phyloP scores from a whole-genome alignment of 37 sponge, comb jelly and placozoan species.

The Beroe ovata region DNA sequence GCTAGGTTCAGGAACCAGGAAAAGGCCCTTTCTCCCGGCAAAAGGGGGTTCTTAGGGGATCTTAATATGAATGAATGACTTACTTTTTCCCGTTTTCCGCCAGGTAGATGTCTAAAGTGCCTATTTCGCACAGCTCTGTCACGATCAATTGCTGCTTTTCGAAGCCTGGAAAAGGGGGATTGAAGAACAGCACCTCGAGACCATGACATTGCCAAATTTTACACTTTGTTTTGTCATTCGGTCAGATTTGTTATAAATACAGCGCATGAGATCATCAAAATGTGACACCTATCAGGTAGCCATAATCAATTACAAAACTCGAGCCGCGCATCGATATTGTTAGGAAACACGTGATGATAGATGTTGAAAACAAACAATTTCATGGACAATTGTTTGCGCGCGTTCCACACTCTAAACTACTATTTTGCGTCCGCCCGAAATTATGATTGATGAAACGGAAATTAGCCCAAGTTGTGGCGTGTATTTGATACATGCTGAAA shows the following conservation, averaged over 20 bases:
- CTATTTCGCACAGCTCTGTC: conserved; percentile 32
- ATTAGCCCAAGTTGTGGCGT: not conserved
- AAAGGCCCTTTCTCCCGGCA: no score
- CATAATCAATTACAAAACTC: no score
- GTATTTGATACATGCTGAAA: not conserved
- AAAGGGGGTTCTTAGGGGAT: not conserved
- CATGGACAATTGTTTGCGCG: not conserved
- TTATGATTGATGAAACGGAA: not conserved
- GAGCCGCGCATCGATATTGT: no score
- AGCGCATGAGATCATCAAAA: no score
- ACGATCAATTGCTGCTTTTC: conserved; percentile 14
- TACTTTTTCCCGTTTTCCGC: conserved; percentile 15
- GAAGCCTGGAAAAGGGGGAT: not conserved
- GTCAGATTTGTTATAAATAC: no score
- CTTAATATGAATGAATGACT: not conserved
- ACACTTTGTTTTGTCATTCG: no score
- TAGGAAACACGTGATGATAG: no score
- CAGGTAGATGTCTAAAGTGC: conserved; percentile 14
- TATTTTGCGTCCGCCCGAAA: not conserved
- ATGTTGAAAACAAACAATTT: no score
- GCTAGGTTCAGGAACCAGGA: no score
- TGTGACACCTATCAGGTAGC: no score
- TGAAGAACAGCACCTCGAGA: no score
- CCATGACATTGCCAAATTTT: no score
- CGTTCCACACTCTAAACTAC: not conserved